Conservation (phyloP, 2,113 vertebrate species). For the Canis aureus region DNA sequence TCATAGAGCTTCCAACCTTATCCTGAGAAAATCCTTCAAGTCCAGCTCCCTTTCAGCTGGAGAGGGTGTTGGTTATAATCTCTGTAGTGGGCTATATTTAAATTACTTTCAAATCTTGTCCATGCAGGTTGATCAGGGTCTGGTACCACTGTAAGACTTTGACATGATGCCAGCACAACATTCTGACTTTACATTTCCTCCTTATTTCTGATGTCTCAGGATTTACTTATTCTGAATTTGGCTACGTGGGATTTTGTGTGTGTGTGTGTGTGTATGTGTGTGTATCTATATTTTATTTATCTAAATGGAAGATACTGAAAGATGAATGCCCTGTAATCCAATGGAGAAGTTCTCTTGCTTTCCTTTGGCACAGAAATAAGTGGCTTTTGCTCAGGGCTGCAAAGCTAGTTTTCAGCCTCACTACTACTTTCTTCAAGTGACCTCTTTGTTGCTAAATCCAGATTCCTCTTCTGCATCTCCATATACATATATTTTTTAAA, state of each 20-base stretch:
- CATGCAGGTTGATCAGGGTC: not conserved
- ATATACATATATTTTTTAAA: not conserved
- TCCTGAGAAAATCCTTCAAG: not conserved
- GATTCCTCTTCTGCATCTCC: not conserved
- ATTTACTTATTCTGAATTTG: conserved; percentile 44
- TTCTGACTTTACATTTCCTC: not conserved
- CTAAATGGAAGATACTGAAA: not conserved
- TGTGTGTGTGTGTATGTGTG: not conserved
- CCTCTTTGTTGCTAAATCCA: not conserved
- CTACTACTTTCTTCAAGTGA: not conserved
- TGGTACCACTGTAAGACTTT: not conserved
- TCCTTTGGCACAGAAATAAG: not conserved
- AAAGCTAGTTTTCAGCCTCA: not conserved
- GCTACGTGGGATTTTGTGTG: not conserved
- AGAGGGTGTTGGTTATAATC: not conserved
- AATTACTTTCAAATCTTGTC: not conserved
- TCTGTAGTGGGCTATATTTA: not conserved
- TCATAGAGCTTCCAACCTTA: not conserved
- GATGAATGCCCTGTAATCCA: not conserved
- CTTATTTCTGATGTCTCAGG: not conserved
- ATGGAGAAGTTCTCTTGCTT: not conserved
- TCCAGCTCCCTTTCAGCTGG: not conserved
- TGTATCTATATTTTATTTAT: not conserved
- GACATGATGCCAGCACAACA: not conserved
- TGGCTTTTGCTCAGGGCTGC: conserved; percentile 6